A percentile compares a stretch with the other conserved stretches of the same genome.
phyloP scores from a whole-genome alignment of 1,140 invertebrate genomes.

The Pseudomyrmex dendroicus region DNA sequence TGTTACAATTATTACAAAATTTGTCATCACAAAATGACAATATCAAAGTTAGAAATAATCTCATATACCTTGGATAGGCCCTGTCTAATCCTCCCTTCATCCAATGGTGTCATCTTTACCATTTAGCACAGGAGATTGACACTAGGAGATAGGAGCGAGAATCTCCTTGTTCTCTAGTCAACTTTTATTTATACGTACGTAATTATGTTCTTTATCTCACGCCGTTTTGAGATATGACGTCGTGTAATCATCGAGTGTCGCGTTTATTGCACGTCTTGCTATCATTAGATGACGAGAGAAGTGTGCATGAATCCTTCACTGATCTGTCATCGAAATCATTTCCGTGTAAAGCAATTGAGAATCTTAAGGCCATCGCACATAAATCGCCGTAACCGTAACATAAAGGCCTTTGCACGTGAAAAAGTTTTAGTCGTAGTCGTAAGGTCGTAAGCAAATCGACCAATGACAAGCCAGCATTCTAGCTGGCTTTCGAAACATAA shows the following conservation, averaged over 20 bases:
- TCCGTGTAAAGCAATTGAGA: not conserved
- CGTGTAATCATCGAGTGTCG: not conserved
- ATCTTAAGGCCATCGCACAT: too few species aligned
- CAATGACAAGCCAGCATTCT: too few species aligned
- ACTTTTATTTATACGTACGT: not conserved
- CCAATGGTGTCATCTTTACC: slow-evolving; percentile 79
- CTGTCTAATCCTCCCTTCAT: slow-evolving; percentile 86
- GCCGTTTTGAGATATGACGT: not conserved
- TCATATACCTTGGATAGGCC: slow-evolving; percentile 84
- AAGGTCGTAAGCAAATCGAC: too few species aligned
- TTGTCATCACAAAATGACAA: slow-evolving; percentile 2
- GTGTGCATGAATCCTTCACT: not conserved
- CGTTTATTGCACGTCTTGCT: too few species aligned
- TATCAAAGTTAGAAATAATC: slow-evolving; percentile 9
- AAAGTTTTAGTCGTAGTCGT: too few species aligned
- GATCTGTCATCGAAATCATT: slow-evolving; percentile 11
- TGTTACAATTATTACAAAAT: not conserved
- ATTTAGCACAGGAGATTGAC: slow-evolving; percentile 66
- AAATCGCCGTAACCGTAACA: too few species aligned
- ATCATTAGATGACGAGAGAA: too few species aligned
- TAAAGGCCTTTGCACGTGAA: too few species aligned
- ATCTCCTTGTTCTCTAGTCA: not conserved
- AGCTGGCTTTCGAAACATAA: too few species aligned
- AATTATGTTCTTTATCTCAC: not conserved
- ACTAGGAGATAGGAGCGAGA: not conserved